Evolutionary conservation across 2,888 invertebrate genomes (phyloP).

Genomic region (Rutpela maculata): DNA sequence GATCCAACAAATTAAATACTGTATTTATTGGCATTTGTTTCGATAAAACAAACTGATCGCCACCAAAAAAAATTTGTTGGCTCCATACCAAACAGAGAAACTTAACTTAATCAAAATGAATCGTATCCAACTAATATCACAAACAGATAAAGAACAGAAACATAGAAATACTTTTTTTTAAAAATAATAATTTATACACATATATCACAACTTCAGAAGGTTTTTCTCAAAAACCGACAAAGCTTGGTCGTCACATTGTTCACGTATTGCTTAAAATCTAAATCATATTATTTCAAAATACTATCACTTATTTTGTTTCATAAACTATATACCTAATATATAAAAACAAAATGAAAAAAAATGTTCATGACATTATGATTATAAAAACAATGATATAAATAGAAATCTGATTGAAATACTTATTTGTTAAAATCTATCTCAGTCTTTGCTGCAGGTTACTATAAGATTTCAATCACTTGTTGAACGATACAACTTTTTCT

Average conservation of each 20-base stretch:
- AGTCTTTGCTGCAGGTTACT: slow-evolving; percentile 53
- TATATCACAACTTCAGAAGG: slow-evolving; percentile 54
- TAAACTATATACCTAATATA: slow-evolving; percentile 54
- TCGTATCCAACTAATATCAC: slow-evolving; percentile 62
- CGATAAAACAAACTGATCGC: slow-evolving; percentile 34
- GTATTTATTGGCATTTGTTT: slow-evolving; percentile 27
- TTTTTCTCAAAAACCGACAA: slow-evolving; percentile 51
- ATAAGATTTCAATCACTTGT: slow-evolving; percentile 54
- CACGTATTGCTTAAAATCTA: slow-evolving; percentile 44
- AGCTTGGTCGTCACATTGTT: slow-evolving; percentile 55
- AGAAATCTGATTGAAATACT: slow-evolving; percentile 47
- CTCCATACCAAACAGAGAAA: slow-evolving; percentile 25
- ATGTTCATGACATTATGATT: slow-evolving; percentile 36
- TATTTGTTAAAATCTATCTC: slow-evolving; percentile 46
- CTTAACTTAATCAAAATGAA: slow-evolving; percentile 48
- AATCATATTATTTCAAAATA: slow-evolving; percentile 42
- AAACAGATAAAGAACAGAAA: slow-evolving; percentile 54
- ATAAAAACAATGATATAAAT: slow-evolving; percentile 50
- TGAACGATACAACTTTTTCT: slow-evolving; percentile 91
- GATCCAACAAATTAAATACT: slow-evolving; percentile 35
- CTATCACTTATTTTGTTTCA: slow-evolving; percentile 51
- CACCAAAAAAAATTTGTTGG: slow-evolving; percentile 19
- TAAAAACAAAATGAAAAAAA: slow-evolving; percentile 44
- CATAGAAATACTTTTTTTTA: slow-evolving; percentile 41
- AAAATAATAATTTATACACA: slow-evolving; percentile 52